Evolutionary conservation across 30 jellyfish, hydroid and myxozoan species (phyloP).

Genomic region (Cassiopea andromeda): DNA sequence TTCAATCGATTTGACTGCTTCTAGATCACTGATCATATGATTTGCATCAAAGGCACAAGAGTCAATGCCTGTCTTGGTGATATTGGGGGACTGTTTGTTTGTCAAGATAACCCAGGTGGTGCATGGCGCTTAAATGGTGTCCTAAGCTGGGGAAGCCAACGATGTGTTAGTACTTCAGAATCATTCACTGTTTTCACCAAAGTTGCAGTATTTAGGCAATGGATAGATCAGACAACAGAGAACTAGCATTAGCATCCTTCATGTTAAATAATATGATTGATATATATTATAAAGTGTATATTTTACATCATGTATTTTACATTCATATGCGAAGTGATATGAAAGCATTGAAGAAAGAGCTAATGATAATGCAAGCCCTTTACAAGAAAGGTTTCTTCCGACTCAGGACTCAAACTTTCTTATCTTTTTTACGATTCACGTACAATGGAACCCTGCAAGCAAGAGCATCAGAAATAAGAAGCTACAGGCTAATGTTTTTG

Average conservation of each 20-base stretch:
- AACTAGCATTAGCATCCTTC: not conserved
- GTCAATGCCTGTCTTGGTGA: constrained; percentile 81
- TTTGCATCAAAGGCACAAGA: constrained; percentile 65
- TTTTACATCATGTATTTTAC: no score
- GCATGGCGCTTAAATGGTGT: constrained; percentile 69
- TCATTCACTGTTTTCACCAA: constrained; percentile 71
- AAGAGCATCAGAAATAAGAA: no score
- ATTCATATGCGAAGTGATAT: no score
- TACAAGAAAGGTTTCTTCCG: no score
- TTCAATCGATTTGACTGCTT: not conserved
- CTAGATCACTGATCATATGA: constrained; percentile 55
- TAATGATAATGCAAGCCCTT: no score
- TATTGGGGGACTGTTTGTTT: constrained; percentile 85
- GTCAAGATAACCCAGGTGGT: constrained; percentile 37
- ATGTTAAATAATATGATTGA: no score
- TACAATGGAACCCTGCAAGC: no score
- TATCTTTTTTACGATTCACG: no score
- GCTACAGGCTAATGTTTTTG: no score
- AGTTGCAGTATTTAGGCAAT: constrained; percentile 43
- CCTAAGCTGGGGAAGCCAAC: constrained; percentile 77
- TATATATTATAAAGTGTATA: no score
- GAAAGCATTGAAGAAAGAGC: no score
- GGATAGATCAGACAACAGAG: constrained; percentile 63
- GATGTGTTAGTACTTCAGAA: constrained; percentile 38
- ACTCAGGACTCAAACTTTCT: no score